Percentiles rank a stretch among this genome's conserved stretches.
phyloP scores from a whole-genome alignment of 2,113 vertebrate species.

The Podiceps cristatus region DNA sequence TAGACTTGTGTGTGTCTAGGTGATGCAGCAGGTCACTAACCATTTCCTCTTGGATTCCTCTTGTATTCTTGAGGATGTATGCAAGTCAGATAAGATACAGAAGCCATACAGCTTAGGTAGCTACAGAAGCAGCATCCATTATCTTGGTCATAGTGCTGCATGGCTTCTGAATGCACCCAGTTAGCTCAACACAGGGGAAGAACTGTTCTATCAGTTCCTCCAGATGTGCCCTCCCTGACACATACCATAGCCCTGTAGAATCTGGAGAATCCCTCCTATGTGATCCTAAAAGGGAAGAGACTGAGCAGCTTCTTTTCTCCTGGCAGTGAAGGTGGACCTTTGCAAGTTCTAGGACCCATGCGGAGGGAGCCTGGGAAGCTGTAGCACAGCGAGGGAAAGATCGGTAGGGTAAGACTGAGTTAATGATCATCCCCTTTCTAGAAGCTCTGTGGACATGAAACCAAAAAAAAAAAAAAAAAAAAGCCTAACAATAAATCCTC shows the following conservation, averaged over 20 bases:
- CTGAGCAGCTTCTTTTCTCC: background rate
- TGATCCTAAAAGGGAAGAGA: background rate
- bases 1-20: no score
- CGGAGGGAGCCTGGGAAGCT: background rate
- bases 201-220: background rate
- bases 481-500: background rate
- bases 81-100: background rate
- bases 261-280: background rate
- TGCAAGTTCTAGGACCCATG: background rate
- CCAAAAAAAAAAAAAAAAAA: background rate
- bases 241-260: fast-evolving
- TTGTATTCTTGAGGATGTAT: background rate
- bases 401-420: background rate
- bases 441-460: background rate
- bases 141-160: background rate
- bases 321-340: background rate
- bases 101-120: background rate
- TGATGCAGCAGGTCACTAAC: no score
- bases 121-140: background rate
- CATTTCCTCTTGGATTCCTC: no score
- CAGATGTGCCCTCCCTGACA: background rate
- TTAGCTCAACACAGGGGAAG: background rate
- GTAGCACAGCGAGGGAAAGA: background rate
- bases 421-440: background rate
- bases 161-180: background rate